phyloP scores from a whole-genome alignment of 2,888 invertebrate species.

The Ctenicera cuprea region DNA sequence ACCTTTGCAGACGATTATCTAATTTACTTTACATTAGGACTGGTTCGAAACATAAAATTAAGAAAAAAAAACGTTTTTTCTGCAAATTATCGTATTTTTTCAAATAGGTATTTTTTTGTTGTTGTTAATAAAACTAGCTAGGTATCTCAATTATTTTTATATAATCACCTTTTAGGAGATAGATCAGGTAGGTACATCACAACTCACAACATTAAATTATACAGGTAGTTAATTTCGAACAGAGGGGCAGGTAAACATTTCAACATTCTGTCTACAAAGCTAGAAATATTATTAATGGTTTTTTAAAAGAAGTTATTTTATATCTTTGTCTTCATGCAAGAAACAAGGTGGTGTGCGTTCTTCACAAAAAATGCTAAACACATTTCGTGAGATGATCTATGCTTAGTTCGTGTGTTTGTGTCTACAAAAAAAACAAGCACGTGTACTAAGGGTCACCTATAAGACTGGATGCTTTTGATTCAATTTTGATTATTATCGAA shows the following conservation, averaged over 20 bases:
- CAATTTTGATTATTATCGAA: no score
- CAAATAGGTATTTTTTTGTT: no score
- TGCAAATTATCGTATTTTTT: no score
- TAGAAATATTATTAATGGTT: constrained; percentile 52
- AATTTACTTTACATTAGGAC: no score
- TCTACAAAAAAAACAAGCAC: background rate
- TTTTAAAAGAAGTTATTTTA: constrained; percentile 51
- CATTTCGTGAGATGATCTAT: constrained; percentile 28
- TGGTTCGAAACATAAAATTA: no score
- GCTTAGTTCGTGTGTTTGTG: constrained; percentile 12
- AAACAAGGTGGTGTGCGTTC: constrained; percentile 4
- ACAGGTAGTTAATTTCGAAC: constrained; percentile 51
- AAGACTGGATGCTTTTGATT: background rate
- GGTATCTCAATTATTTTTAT: background rate
- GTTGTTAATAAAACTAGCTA: no score
- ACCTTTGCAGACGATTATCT: no score
- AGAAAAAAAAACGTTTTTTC: no score
- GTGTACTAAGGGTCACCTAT: background rate
- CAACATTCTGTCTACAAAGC: constrained; percentile 51
- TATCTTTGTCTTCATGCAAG: constrained; percentile 22
- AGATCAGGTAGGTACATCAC: background rate
- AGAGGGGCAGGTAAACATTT: constrained; percentile 53
- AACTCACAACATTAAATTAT: constrained; percentile 48
- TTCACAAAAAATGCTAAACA: constrained; percentile 10
- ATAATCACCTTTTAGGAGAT: background rate